Evolutionary conservation across 2,888 invertebrate genomes (phyloP).

Genomic region (Caenorhabditis drosophilae): DNA sequence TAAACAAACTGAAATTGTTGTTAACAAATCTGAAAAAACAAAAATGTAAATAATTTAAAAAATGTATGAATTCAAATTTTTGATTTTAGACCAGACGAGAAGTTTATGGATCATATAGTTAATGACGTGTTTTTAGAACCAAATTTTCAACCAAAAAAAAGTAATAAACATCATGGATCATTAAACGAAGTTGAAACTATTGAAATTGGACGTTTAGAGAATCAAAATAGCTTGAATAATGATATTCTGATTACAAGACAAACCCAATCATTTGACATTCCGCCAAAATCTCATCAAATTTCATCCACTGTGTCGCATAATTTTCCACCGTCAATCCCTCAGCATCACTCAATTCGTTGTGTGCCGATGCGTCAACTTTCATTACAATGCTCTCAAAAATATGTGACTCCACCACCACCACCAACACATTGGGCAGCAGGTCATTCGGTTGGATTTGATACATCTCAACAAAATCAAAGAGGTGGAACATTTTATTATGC

Average conservation of each 20-base stretch:
- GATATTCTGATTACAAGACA: conserved; percentile 21
- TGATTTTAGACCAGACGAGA: conserved; percentile 23
- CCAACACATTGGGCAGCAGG: not conserved
- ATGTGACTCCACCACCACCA: not conserved
- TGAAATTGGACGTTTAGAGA: conserved; percentile 13
- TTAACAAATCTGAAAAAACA: conserved; percentile 79
- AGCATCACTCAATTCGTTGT: conserved; percentile 1
- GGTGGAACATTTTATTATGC: too few relatives aligned
- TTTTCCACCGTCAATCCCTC: not conserved
- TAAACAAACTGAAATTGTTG: conserved; percentile 79
- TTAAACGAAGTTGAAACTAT: conserved; percentile 5
- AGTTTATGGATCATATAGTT: conserved; percentile 16
- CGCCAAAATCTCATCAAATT: not conserved
- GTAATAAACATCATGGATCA: conserved; percentile 18
- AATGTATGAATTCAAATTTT: not conserved
- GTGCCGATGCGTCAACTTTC: conserved; percentile 24
- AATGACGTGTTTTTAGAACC: conserved; percentile 19
- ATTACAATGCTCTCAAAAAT: conserved; percentile 26
- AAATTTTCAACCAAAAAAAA: not conserved
- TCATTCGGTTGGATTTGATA: too few relatives aligned
- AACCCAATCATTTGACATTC: conserved; percentile 31
- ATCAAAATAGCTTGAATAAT: conserved; percentile 21
- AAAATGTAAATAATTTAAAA: conserved; percentile 71
- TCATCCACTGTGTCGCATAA: not conserved
- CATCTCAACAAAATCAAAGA: too few relatives aligned